phyloP scores from a whole-genome alignment of 2,888 invertebrate genomes.

The Urechis unicinctus region DNA sequence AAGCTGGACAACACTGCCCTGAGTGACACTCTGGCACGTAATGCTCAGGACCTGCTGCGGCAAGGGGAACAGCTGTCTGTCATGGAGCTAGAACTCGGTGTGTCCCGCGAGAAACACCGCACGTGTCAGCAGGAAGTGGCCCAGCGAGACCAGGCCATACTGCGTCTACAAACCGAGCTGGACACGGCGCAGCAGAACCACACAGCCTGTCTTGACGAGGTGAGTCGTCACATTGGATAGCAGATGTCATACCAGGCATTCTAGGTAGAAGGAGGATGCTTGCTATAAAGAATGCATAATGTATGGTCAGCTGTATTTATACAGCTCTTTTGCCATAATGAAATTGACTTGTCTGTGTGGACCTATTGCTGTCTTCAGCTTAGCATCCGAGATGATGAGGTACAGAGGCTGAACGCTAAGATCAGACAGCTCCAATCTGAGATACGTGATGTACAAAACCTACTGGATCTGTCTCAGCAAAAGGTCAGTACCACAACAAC shows the following conservation, averaged over 20 bases:
- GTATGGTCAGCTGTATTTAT: no score
- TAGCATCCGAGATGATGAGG: constrained; percentile 40
- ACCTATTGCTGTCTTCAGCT: no score
- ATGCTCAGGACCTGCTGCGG: constrained; percentile 26
- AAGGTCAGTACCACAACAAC: constrained; percentile 20
- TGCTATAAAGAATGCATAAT: no score
- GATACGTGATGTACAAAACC: constrained; percentile 31
- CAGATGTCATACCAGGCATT: neutral
- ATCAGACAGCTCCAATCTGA: constrained; percentile 40
- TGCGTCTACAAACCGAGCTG: constrained; percentile 43
- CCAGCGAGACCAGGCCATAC: constrained; percentile 40
- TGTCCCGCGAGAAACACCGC: constrained; percentile 47
- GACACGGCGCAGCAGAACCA: constrained; percentile 44
- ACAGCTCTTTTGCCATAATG: no score
- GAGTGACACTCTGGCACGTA: constrained; percentile 28
- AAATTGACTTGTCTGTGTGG: no score
- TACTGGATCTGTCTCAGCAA: constrained; percentile 32
- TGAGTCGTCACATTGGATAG: constrained; percentile 10
- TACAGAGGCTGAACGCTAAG: constrained; percentile 34
- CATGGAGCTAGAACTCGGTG: constrained; percentile 43
- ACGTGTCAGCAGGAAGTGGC: constrained; percentile 48
- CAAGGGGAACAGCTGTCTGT: constrained; percentile 40
- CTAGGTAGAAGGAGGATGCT: neutral
- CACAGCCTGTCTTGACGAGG: constrained; percentile 42
- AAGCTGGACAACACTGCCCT: constrained; percentile 39